These are phyloP conservation scores for Stenurella melanura DNA, from an alignment of 2,888 invertebrate species.

Conservation along the genomic window DNA sequence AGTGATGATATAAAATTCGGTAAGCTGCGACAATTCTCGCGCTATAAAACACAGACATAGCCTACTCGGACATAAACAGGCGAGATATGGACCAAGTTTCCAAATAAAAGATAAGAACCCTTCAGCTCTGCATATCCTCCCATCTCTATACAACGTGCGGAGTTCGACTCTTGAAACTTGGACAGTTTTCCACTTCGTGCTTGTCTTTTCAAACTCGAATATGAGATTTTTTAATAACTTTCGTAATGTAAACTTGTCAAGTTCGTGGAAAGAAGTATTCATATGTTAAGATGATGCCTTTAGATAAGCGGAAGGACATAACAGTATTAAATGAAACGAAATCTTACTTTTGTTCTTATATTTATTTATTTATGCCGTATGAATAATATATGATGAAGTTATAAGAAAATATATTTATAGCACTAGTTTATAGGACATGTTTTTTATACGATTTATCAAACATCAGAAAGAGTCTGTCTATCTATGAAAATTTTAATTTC, in stretches of 20 bases:
- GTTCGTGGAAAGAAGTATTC: constrained; percentile 54
- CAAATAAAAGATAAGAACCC: constrained; percentile 67
- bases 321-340: background rate
- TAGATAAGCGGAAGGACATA: background rate
- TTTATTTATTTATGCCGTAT: background rate
- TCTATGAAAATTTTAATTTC: no score
- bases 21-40: constrained; percentile 60
- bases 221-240: constrained; percentile 65
- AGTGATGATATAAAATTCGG: constrained; percentile 50
- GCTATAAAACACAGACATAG: constrained; percentile 65
- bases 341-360: background rate
- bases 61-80: constrained; percentile 64
- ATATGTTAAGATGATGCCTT: constrained; percentile 53
- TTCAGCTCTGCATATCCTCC: constrained; percentile 53
- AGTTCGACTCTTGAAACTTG: constrained; percentile 58
- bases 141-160: constrained; percentile 50
- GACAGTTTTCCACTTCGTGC: constrained; percentile 60
- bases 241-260: constrained; percentile 61
- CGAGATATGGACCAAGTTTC: constrained; percentile 66
- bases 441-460: no score
- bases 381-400: no score
- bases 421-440: no score
- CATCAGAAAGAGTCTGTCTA: no score
- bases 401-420: no score
- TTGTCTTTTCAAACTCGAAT: constrained; percentile 61